Percentiles rank a stretch among this genome's conserved stretches.
Evolutionary conservation across 2,113 vertebrate genomes (phyloP).

Genomic region (Corvus hawaiiensis): DNA sequence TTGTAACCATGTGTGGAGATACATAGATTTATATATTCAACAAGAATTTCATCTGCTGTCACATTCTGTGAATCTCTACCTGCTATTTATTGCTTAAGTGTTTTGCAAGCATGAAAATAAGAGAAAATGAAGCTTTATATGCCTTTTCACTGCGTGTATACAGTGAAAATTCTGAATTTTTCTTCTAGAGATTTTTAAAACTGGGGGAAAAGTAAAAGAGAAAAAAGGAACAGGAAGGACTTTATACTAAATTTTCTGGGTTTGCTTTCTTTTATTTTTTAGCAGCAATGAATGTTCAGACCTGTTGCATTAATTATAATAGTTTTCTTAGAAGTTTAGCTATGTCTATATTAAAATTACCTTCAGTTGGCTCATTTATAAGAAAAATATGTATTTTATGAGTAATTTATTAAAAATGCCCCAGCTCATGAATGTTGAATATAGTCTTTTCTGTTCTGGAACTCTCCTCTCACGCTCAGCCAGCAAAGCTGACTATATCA

Average conservation of each 20-base stretch:
- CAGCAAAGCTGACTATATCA: background rate
- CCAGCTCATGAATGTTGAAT: background rate
- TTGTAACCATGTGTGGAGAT: background rate
- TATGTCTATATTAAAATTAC: background rate
- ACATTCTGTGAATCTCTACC: background rate
- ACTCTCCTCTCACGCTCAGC: background rate
- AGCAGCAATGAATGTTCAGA: background rate
- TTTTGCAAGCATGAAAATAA: background rate
- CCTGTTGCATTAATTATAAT: background rate
- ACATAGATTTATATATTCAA: background rate
- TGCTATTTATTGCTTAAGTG: background rate
- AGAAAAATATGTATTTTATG: background rate
- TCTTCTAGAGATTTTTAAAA: background rate
- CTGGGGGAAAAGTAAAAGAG: fast-evolving
- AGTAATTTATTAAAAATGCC: background rate
- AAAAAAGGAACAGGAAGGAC: background rate
- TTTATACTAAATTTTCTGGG: background rate
- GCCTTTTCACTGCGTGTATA: background rate
- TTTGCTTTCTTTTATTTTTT: background rate
- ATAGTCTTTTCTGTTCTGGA: background rate
- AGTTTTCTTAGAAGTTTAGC: background rate
- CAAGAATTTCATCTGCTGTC: background rate
- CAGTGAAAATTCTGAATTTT: background rate
- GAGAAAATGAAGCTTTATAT: background rate
- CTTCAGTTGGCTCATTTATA: background rate